A percentile compares a stretch with the other conserved stretches of the same genome.
Conservation (phyloP, 2,113 vertebrate species). For the Thryonomys swinderianus region DNA sequence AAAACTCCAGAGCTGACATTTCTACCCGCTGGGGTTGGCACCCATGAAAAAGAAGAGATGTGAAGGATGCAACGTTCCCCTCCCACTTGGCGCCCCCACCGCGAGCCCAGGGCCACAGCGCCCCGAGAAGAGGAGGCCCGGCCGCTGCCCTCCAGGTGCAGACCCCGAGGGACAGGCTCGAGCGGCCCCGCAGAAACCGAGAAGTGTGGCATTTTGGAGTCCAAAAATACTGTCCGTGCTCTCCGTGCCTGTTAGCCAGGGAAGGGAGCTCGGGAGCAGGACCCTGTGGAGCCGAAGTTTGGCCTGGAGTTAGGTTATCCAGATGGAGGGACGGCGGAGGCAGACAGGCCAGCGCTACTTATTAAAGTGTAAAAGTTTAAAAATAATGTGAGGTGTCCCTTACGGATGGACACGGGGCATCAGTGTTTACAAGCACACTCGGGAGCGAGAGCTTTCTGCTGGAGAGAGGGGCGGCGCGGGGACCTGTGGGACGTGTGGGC, state of each 20-base stretch:
- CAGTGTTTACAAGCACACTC: conserved; percentile 14
- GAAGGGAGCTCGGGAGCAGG: conserved; percentile 22
- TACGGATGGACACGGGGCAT: not conserved
- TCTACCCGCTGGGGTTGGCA: not conserved
- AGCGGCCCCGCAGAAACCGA: not conserved
- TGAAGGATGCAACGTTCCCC: rapidly evolving
- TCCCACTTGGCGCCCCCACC: not conserved
- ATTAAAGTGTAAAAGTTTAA: conserved; percentile 5
- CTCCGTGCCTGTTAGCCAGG: not conserved
- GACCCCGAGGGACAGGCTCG: not conserved
- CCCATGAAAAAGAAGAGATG: rapidly evolving
- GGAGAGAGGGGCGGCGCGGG: not conserved
- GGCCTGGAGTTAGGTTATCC: not conserved
- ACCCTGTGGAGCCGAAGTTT: conserved; percentile 30
- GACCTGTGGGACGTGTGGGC: no score
- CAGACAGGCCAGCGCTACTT: not conserved
- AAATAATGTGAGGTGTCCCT: not conserved
- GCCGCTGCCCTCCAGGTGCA: no score
- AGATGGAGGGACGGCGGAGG: conserved; percentile 6
- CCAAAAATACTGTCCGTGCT: not conserved
- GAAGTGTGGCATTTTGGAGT: not conserved
- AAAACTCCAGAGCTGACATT: not conserved
- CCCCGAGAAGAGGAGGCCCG: no score
- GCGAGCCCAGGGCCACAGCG: not conserved
- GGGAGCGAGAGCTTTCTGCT: not conserved